Evolutionary conservation across 2,113 vertebrate species (phyloP).

Genomic region (Climacteris rufus): DNA sequence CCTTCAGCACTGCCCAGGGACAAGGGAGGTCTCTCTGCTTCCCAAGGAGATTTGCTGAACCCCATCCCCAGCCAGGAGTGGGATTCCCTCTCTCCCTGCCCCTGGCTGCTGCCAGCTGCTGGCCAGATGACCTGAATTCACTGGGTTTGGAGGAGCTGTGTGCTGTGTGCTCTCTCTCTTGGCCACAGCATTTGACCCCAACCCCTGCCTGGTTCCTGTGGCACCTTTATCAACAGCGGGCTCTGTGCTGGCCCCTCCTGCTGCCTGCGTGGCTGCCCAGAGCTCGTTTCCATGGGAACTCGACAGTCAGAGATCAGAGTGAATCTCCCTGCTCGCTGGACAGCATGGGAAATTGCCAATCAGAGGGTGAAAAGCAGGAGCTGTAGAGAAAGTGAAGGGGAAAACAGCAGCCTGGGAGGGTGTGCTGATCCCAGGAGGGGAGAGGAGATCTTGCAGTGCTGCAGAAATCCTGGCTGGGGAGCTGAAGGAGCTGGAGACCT

Average conservation of each 20-base stretch:
- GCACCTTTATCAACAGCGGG: conserved; percentile 28
- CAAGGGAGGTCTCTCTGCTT: not conserved
- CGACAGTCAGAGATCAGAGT: conserved; percentile 26
- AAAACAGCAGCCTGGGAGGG: not conserved
- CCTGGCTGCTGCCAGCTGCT: not conserved
- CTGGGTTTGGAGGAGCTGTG: not conserved
- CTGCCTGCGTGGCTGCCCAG: conserved; percentile 70
- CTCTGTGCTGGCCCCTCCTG: not conserved
- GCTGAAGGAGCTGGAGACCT: not conserved
- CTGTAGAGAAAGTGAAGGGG: not conserved
- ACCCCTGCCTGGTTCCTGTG: not conserved
- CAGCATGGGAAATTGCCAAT: conserved; percentile 43
- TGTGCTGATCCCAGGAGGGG: not conserved
- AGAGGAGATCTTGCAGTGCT: not conserved
- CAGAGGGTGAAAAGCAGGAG: conserved; percentile 44
- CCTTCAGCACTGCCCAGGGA: not conserved
- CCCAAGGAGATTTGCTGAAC: not conserved
- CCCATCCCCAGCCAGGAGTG: not conserved
- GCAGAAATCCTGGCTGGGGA: not conserved
- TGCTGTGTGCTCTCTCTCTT: not conserved
- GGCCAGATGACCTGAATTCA: not conserved
- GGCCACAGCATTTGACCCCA: not conserved
- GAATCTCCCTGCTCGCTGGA: conserved; percentile 35
- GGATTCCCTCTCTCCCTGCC: conserved; percentile 48
- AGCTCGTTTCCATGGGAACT: conserved; percentile 85